Evolutionary conservation across 2,888 invertebrate species (phyloP).

Genomic region (Phlogophora meticulosa): DNA sequence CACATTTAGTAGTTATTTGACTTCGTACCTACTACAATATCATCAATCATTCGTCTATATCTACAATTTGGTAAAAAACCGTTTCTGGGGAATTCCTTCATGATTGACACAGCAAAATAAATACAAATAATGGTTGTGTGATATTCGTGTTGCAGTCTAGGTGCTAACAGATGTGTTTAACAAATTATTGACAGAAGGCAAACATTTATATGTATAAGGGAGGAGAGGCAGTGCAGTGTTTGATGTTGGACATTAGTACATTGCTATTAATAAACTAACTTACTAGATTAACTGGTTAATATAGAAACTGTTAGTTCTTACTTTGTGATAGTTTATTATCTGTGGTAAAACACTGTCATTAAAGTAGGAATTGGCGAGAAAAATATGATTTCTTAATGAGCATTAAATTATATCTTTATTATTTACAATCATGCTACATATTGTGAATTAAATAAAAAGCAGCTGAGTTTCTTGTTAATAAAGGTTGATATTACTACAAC

Average conservation of each 20-base stretch:
- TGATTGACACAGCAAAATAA: slow-evolving; percentile 31
- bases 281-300: neutral
- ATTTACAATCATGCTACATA: slow-evolving; percentile 8
- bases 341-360: neutral
- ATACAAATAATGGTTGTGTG: slow-evolving; percentile 33
- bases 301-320: neutral
- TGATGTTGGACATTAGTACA: neutral
- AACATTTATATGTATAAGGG: slow-evolving; percentile 21
- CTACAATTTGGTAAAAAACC: slow-evolving; percentile 4
- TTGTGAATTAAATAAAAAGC: slow-evolving; percentile 16
- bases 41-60: slow-evolving; percentile 11
- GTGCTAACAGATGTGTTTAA: slow-evolving; percentile 25
- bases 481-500: slow-evolving; percentile 20
- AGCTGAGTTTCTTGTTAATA: slow-evolving; percentile 15
- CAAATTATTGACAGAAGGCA: slow-evolving; percentile 32
- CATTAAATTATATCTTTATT: neutral
- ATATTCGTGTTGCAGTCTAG: slow-evolving; percentile 31
- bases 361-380: neutral
- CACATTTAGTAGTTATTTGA: too few relatives aligned
- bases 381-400: neutral
- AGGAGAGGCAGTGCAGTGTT: neutral
- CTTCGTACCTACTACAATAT: neutral
- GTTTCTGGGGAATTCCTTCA: slow-evolving; percentile 28
- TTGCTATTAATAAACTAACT: slow-evolving; percentile 6
- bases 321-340: neutral